These are phyloP conservation scores for Pachycephala philippinensis DNA, from an alignment of 2,113 vertebrate species.

Conservation along the genomic window DNA sequence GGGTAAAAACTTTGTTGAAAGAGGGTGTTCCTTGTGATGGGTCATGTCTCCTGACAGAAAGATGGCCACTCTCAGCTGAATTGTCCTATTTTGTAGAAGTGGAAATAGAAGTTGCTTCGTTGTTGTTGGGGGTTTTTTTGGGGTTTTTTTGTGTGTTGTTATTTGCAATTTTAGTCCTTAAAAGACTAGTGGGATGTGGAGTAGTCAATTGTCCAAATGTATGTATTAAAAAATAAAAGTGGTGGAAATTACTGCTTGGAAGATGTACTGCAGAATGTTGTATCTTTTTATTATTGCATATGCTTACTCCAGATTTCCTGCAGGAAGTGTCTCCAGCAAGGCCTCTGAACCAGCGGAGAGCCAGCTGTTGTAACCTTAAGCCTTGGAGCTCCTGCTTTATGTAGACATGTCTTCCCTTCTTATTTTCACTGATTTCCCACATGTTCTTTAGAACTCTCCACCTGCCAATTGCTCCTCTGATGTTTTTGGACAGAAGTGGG, in stretches of 20 bases:
- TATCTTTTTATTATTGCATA: neutral
- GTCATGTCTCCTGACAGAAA: neutral
- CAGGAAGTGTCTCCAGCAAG: slow-evolving; percentile 20
- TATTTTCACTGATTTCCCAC: neutral
- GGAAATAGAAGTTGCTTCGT: neutral
- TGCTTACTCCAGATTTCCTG: slow-evolving; percentile 7
- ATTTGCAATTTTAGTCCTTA: neutral
- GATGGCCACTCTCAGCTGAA: neutral
- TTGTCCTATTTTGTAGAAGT: neutral
- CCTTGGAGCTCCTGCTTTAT: neutral
- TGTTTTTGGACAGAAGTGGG: neutral
- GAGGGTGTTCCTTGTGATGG: neutral
- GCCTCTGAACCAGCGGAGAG: neutral
- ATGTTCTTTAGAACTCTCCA: neutral
- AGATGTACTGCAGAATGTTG: neutral
- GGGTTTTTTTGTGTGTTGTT: neutral
- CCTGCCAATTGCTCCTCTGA: neutral
- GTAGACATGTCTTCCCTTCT: neutral
- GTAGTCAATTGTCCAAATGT: neutral
- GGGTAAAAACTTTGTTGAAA: neutral
- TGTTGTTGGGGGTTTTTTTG: neutral
- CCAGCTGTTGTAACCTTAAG: slow-evolving; percentile 8
- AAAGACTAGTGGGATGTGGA: neutral
- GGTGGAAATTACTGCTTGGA: neutral
- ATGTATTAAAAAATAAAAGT: neutral